Evolutionary conservation across 1,140 invertebrate species (phyloP).

Genomic region (Lycorma delicatula): DNA sequence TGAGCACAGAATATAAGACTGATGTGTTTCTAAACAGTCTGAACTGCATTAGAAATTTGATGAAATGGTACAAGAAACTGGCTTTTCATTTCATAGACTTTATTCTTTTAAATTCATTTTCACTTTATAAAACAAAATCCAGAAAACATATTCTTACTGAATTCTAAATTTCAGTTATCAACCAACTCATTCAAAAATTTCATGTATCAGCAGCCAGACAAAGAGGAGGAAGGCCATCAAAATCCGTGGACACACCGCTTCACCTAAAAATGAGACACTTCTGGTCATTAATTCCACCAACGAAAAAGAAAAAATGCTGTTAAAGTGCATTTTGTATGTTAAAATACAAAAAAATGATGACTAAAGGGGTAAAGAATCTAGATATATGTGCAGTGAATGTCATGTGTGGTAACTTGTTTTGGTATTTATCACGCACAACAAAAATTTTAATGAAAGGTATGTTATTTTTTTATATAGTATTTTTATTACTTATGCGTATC

Average conservation of each 20-base stretch:
- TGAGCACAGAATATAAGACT: conserved; percentile 34
- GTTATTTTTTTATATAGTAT: too few relatives aligned
- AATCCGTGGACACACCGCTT: conserved; percentile 1
- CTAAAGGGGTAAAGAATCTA: conserved; percentile 6
- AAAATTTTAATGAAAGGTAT: too few relatives aligned
- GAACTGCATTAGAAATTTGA: conserved; percentile 30
- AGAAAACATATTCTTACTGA: not conserved
- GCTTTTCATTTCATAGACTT: conserved; percentile 29
- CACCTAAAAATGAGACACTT: conserved; percentile 12
- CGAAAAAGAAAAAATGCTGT: conserved; percentile 13
- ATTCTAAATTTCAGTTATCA: not conserved
- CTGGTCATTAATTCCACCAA: not conserved
- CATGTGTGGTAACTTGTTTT: conserved; percentile 15
- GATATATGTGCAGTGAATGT: conserved; percentile 11
- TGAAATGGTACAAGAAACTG: conserved; percentile 38
- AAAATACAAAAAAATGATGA: not conserved
- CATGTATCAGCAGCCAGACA: not conserved
- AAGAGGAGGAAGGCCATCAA: not conserved
- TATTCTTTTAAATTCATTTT: not conserved
- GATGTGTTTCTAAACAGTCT: conserved; percentile 34
- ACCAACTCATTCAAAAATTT: not conserved
- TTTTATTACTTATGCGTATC: too few relatives aligned
- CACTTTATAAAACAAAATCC: not conserved
- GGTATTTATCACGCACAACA: too few relatives aligned
- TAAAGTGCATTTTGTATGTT: conserved; percentile 8